Evolutionary conservation across 2,888 invertebrate genomes (phyloP), one percentile per base, ranked within the genome.

Genomic region (Pyralis farinalis): DNA sequence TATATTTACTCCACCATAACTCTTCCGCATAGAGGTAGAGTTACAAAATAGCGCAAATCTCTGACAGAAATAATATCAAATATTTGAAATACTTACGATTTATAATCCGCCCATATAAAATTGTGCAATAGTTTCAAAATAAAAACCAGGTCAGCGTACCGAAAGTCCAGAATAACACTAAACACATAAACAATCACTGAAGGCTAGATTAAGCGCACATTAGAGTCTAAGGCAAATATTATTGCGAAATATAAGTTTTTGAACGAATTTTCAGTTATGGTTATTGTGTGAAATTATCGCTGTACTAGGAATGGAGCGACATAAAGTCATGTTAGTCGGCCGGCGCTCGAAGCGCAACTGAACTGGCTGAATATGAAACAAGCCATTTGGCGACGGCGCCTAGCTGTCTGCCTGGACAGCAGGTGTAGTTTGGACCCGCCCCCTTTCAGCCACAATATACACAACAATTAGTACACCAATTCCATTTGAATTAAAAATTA

Each of bases 121-220:
- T 79, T 75, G 79, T 80, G 79, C 71, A 78, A 79, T 66, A 69
- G 50, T 63, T 64, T 75, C 70, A 68, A 77, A 80, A 76, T 76
- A 75, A 77, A 70, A 80, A 82, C 58, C 77, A 69, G 82, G 81
- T 81, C 83, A 80, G 53, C 51, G 48, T 46, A 46, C 44, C 30
- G 9, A 38, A 42, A 48, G 42, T 48, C 48, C 44, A 44, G 58
- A 62, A 53, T 40, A 57, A 55, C 48, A 53, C 51, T 59, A 50
- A 43, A 55, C 53, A 55, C 44, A 55, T 51, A 47, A 57, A 63
- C 58, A 49, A 53, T 49, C 46, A 43, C 47, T 51, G 47, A 52
- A 58, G 49, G 43, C 39, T 27, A 54, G 46, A 47, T 47, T 46
- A 57, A 57, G 59, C 53, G 43, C 42, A 58, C 49, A 49, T 48